phyloP scores from a whole-genome alignment of 2,797 vertebrate genomes.

The Cheirogaleus major region DNA sequence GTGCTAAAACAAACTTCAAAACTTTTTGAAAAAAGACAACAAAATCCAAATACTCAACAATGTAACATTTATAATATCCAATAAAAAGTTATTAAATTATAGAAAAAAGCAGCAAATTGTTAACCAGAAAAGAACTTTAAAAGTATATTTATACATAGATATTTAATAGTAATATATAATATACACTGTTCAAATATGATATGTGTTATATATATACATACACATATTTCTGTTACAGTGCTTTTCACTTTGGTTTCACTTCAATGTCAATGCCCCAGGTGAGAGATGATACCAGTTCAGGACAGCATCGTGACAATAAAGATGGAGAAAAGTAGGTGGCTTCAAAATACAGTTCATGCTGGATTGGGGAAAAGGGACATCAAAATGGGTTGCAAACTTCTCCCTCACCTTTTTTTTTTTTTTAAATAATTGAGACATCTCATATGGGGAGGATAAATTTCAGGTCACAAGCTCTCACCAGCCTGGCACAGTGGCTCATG shows the following conservation, averaged over 20 bases:
- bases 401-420: neutral
- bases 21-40: neutral
- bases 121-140: neutral
- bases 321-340: neutral
- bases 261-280: neutral
- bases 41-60: constrained; percentile 31
- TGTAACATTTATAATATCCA: neutral
- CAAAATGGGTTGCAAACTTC: neutral
- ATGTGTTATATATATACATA: neutral
- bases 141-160: neutral
- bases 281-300: neutral
- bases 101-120: neutral
- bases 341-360: neutral
- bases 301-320: neutral
- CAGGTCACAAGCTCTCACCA: neutral
- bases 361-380: neutral
- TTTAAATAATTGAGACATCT: neutral
- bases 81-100: neutral
- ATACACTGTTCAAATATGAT: neutral
- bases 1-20: neutral
- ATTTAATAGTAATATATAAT: neutral
- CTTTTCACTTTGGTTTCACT: neutral
- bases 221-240: neutral
- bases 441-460: neutral
- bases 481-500: too few relatives aligned